Conservation (phyloP, 2,113 vertebrate species). For the Thermophis baileyi region DNA sequence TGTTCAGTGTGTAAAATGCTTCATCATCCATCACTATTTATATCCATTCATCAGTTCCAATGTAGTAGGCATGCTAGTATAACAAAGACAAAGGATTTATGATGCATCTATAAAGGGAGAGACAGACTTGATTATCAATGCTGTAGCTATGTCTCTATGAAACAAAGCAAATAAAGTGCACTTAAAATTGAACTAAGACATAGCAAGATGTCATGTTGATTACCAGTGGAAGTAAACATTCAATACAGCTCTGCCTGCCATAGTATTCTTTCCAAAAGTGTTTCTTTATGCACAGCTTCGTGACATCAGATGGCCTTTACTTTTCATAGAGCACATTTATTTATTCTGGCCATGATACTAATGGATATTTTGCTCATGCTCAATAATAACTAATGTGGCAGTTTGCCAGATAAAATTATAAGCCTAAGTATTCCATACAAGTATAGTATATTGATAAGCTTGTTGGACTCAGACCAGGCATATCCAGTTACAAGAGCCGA, state of each 20-base stretch:
- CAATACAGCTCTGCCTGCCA: background rate
- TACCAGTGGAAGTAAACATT: background rate
- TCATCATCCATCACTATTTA: background rate
- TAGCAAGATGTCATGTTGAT: background rate
- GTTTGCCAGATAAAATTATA: background rate
- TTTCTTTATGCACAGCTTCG: background rate
- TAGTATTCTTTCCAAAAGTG: background rate
- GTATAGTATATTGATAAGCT: background rate
- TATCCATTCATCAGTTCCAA: background rate
- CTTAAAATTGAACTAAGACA: background rate
- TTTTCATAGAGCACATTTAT: background rate
- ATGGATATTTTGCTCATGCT: background rate
- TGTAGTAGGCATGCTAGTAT: background rate
- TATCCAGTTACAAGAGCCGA: background rate
- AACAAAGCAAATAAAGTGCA: background rate
- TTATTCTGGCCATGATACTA: background rate
- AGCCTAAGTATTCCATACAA: background rate
- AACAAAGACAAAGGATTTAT: background rate
- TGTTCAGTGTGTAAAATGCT: background rate
- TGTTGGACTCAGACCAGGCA: background rate
- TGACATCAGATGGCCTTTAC: background rate
- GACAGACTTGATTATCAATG: background rate
- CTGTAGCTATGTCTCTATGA: background rate
- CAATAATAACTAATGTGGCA: background rate
- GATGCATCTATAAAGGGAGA: background rate